Evolutionary conservation across 2,113 vertebrate species (phyloP).

Genomic region (Benitochromis conjunctus): DNA sequence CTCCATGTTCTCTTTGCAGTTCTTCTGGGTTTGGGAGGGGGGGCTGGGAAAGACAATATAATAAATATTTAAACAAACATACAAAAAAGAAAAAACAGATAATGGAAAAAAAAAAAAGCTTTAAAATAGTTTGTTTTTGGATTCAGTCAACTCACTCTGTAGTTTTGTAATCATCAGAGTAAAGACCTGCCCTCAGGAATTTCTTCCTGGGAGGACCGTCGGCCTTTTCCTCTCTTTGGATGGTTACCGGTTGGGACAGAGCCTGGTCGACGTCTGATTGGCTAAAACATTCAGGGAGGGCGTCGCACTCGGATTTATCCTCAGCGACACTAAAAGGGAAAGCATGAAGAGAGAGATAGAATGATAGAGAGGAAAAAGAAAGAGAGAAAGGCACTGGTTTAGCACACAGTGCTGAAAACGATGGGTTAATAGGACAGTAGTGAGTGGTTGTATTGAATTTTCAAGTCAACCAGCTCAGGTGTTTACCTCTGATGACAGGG

Average conservation of each 20-base stretch:
- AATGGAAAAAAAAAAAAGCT: neutral
- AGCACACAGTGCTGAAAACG: slow-evolving; percentile 76
- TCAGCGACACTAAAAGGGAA: slow-evolving; percentile 77
- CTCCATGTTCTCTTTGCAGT: slow-evolving; percentile 84
- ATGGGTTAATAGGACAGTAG: slow-evolving; percentile 63
- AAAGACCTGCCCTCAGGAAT: slow-evolving; percentile 94
- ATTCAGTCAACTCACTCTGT: slow-evolving; percentile 82
- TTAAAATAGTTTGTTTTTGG: neutral
- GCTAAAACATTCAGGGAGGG: slow-evolving; percentile 64
- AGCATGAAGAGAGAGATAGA: slow-evolving; percentile 64
- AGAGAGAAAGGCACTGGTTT: slow-evolving; percentile 74
- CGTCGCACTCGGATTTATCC: slow-evolving; percentile 62
- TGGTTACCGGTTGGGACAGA: slow-evolving; percentile 61
- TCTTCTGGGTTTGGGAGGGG: slow-evolving; percentile 80
- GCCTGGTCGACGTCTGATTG: slow-evolving; percentile 61
- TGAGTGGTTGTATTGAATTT: slow-evolving; percentile 57
- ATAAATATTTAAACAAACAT: neutral
- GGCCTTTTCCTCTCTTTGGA: slow-evolving; percentile 81
- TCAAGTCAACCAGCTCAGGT: slow-evolving; percentile 51
- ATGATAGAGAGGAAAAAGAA: slow-evolving; percentile 63
- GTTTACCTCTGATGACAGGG: slow-evolving; percentile 66
- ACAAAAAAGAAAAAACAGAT: neutral
- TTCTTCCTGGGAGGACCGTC: slow-evolving; percentile 86
- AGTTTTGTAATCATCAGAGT: slow-evolving; percentile 96
- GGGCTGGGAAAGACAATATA: slow-evolving; percentile 67